These are phyloP conservation scores for Cygnus buccinator DNA, from an alignment of 2,113 vertebrate species.

Conservation along the genomic window DNA sequence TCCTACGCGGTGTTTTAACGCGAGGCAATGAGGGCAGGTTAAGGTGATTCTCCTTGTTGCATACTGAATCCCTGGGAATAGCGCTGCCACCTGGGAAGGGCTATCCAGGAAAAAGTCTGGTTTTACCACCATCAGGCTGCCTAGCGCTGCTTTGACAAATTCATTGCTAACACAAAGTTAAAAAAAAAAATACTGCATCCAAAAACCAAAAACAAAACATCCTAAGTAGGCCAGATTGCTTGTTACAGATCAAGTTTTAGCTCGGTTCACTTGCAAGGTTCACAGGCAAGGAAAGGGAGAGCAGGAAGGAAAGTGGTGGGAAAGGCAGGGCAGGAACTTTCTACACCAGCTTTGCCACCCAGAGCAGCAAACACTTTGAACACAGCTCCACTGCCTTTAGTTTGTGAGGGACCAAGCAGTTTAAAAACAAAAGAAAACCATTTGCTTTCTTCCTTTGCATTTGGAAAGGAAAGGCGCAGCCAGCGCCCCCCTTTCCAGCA, in stretches of 20 bases:
- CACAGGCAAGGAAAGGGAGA: background rate
- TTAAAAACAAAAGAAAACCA: background rate
- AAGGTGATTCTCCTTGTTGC: background rate
- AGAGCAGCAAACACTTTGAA: background rate
- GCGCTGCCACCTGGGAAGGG: background rate
- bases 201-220: background rate
- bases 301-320: background rate
- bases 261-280: background rate
- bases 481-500: background rate
- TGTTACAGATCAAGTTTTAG: background rate
- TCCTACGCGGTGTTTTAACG: background rate
- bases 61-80: background rate
- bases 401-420: background rate
- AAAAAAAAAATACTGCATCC: background rate
- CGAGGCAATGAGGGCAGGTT: background rate
- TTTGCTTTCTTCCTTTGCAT: background rate
- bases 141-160: background rate
- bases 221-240: background rate
- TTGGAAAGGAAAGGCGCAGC: background rate
- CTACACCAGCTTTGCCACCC: background rate
- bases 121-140: background rate
- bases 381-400: background rate
- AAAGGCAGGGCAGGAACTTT: background rate
- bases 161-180: background rate
- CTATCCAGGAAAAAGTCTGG: background rate